phyloP scores from a whole-genome alignment of 2,113 vertebrate species.

The Amphiprion ocellaris region DNA sequence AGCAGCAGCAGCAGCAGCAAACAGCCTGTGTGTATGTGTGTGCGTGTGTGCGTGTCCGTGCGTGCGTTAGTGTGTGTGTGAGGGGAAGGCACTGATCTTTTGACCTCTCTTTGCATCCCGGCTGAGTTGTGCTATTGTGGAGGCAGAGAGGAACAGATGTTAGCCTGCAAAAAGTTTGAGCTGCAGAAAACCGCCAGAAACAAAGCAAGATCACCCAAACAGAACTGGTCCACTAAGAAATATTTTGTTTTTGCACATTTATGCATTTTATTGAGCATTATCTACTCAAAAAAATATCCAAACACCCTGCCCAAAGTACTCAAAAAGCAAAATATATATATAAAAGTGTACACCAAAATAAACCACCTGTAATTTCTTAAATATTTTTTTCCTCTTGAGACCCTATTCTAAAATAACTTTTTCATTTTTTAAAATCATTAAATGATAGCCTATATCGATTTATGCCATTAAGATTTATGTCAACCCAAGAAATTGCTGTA shows the following conservation, averaged over 20 bases:
- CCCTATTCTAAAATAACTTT: not conserved
- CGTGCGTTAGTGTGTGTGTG: conserved; percentile 38
- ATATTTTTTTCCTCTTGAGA: not conserved
- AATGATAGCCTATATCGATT: conserved; percentile 20
- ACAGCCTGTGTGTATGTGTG: conserved; percentile 24
- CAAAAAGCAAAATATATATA: too few species aligned
- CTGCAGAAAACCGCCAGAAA: conserved; percentile 60
- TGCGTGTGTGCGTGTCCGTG: conserved; percentile 19
- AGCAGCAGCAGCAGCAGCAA: too few species aligned
- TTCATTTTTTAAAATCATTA: conserved; percentile 9
- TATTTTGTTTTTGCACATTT: conserved; percentile 5
- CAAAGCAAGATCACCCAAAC: conserved; percentile 55
- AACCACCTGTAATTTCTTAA: not conserved
- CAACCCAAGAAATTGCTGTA: conserved; percentile 22
- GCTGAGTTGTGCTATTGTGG: conserved; percentile 81
- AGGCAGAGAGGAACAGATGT: conserved; percentile 83
- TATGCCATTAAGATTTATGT: conserved; percentile 23
- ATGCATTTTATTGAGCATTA: not conserved
- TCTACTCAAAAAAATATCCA: too few species aligned
- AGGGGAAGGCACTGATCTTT: conserved; percentile 80
- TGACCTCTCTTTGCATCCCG: conserved; percentile 82
- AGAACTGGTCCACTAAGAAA: not conserved
- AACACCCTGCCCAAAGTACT: too few species aligned
- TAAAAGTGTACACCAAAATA: not conserved
- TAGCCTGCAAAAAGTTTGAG: conserved; percentile 64